Percentiles rank a stretch among this genome's conserved stretches.
Evolutionary conservation across 2,113 vertebrate species (phyloP).

Genomic region (Festucalex cinctus): DNA sequence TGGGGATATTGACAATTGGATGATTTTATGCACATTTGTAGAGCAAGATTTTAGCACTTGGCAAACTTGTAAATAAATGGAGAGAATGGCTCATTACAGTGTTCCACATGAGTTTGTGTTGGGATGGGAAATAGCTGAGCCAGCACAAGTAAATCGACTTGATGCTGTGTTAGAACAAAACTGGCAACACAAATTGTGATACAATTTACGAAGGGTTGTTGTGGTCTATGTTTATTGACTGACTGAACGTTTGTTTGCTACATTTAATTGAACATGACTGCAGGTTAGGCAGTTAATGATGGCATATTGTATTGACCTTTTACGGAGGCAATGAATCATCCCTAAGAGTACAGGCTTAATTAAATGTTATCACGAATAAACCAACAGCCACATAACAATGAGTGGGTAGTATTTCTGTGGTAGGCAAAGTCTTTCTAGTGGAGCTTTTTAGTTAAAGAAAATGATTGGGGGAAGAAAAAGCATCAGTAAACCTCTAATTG

Average conservation of each 20-base stretch:
- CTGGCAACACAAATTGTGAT: not conserved
- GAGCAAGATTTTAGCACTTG: not conserved
- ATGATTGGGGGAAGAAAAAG: not conserved
- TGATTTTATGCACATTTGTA: not conserved
- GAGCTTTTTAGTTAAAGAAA: not conserved
- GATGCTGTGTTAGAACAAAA: slow-evolving; percentile 41
- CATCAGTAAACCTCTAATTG: not conserved
- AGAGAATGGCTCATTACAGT: slow-evolving; percentile 29
- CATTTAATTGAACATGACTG: slow-evolving; percentile 15
- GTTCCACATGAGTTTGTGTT: slow-evolving; percentile 17
- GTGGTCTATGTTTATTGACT: slow-evolving; percentile 8
- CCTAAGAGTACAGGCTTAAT: not conserved
- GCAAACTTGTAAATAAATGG: slow-evolving; percentile 6
- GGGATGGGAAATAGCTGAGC: slow-evolving; percentile 42
- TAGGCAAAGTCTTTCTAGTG: not conserved
- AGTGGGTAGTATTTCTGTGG: not conserved
- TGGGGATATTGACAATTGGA: not conserved
- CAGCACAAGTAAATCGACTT: slow-evolving; percentile 54
- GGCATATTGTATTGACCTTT: slow-evolving; percentile 8
- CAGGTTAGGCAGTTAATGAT: not conserved
- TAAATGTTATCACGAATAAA: not conserved
- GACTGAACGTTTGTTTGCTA: slow-evolving; percentile 12
- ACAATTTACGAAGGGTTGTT: not conserved
- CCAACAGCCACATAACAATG: not conserved
- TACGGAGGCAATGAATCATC: not conserved